Base-by-base conservation (phyloP, 2,888 invertebrate species). In the Cylindroiulus punctatus region DNA sequence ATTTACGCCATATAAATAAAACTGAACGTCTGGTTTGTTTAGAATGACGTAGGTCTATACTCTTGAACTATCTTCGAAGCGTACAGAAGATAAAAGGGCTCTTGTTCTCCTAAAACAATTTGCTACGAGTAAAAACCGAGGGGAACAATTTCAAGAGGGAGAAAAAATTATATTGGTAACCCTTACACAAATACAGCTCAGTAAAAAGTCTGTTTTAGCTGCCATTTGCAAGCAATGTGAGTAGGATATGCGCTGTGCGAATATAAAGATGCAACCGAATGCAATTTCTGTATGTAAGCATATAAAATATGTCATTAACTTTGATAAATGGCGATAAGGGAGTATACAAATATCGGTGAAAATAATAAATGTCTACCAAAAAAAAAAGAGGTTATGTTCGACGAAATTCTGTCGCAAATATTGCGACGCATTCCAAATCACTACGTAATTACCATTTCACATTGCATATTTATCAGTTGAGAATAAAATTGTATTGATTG, bases 1-100 rank as follows among this genome's bases (percentile, higher is more conserved):
- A 65, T 26, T 7, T 65, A 65, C 26, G 65, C 26, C 4, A 65
- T 65, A 65, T 12, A 26, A 14, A 26, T 65, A 26, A 65, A 65
- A 65, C 26, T 26, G 22, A 65, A 65, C 65, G 65, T 65, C 65
- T 65, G 65, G 65, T 65, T 65, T 65, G 65, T 65, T 65, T 65
- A 65, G 65, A 26, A 65, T 5, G 3, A 36, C 36, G 36, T 36
- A n/a, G n/a, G n/a, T 17, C 17, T 10, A 65, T 65, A 26, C 65
- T 65, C 65, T 65, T 65, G 26, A 65, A 65, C 65, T 65, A 65
- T 65, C 65, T 65, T 65, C 65, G 65, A 65, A 12, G 65, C 2
- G 26, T 65, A 26, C 10, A 26, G 26, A 26, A 65, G 22, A 65
- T 26, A 65, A 65, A 65, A 65, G 26, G 12, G 26, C 10, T 7